Percentiles rank a stretch among this genome's conserved stretches.
Evolutionary conservation across 64 coral and sea anemone genomes (phyloP).

Genomic region (Acropora tenuis): DNA sequence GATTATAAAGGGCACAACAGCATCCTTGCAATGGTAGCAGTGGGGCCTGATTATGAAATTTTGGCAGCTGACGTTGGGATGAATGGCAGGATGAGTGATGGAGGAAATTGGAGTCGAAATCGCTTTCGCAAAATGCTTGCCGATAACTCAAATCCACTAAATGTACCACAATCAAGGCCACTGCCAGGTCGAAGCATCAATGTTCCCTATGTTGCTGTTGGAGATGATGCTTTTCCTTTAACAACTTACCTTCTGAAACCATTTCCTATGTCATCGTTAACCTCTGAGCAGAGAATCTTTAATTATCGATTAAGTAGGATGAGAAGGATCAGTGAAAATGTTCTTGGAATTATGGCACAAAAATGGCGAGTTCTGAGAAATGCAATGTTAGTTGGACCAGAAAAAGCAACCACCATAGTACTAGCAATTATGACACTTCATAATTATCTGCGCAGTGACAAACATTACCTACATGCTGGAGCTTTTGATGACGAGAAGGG

Average conservation of each 20-base stretch:
- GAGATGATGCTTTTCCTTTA: slow-evolving; percentile 21
- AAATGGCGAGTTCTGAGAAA: slow-evolving; percentile 44
- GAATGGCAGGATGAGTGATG: slow-evolving; percentile 63
- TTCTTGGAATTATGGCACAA: slow-evolving; percentile 54
- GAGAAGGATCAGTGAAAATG: slow-evolving; percentile 56
- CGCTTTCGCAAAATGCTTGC: slow-evolving; percentile 29
- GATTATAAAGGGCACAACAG: slow-evolving; percentile 21
- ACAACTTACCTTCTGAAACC: slow-evolving; percentile 30
- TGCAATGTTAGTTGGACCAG: slow-evolving; percentile 33
- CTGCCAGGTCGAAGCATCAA: slow-evolving; percentile 13
- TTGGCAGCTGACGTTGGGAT: slow-evolving; percentile 49
- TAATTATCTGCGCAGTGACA: slow-evolving; percentile 7
- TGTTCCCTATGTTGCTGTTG: background rate
- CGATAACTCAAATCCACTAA: slow-evolving; percentile 32
- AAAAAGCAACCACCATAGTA: slow-evolving; percentile 49
- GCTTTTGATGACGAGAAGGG: background rate
- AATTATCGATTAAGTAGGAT: slow-evolving; percentile 49
- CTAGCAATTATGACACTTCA: background rate
- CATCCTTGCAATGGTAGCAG: slow-evolving; percentile 39
- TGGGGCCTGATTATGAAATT: slow-evolving; percentile 50
- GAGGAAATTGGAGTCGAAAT: slow-evolving; percentile 62
- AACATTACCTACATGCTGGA: background rate
- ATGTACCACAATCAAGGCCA: slow-evolving; percentile 6
- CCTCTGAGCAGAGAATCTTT: slow-evolving; percentile 28
- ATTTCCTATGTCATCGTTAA: slow-evolving; percentile 14